Percentiles rank a stretch among this genome's conserved stretches.
These are phyloP conservation scores for Musca domestica DNA, from an alignment of 1,140 invertebrate species.

Conservation along the genomic window DNA sequence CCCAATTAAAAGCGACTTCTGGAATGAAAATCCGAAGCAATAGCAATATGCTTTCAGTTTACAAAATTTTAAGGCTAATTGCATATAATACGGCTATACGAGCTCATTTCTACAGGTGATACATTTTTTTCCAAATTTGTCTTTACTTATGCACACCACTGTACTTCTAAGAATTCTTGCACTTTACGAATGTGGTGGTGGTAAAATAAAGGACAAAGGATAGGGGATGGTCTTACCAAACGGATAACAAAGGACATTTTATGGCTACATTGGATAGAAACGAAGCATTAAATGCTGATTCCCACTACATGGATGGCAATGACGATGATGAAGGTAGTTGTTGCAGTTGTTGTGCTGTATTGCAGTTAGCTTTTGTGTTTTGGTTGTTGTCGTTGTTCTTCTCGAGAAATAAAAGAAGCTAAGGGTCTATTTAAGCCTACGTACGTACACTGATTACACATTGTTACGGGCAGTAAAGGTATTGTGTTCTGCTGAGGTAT, in stretches of 20 bases:
- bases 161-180: background rate
- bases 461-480: too few relatives aligned
- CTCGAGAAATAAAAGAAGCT: background rate
- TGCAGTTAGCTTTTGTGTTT: too few relatives aligned
- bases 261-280: background rate
- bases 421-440: constrained; percentile 6
- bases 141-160: background rate
- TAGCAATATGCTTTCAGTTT: too few relatives aligned
- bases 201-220: background rate
- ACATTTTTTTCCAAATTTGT: background rate
- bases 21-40: too few relatives aligned
- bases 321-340: background rate
- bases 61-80: too few relatives aligned
- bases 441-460: too few relatives aligned
- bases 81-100: background rate
- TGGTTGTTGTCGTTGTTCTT: background rate
- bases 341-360: background rate
- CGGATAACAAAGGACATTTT: constrained; percentile 5
- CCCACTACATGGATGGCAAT: background rate
- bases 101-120: background rate
- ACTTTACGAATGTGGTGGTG: background rate
- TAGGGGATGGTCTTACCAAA: background rate
- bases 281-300: constrained; percentile 7
- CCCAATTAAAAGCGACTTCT: too few relatives aligned
- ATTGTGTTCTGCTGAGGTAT: too few relatives aligned